Evolutionary conservation across 2,113 vertebrate species (phyloP).

Genomic region (Edolisoma coerulescens): DNA sequence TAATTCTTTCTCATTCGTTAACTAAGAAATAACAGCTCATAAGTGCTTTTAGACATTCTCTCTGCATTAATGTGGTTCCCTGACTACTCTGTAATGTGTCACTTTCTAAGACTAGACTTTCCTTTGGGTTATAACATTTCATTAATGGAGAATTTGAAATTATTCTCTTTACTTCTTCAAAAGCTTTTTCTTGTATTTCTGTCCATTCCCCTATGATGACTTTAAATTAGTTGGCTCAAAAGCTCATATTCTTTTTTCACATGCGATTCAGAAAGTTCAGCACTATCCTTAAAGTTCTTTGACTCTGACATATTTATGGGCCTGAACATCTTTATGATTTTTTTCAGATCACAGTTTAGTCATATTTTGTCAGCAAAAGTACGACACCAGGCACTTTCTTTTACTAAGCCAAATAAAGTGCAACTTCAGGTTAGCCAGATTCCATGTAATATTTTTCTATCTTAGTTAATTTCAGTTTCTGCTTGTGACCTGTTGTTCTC

Average conservation of each 20-base stretch:
- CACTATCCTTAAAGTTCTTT: neutral
- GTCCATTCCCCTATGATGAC: neutral
- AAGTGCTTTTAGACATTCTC: neutral
- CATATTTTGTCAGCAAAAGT: neutral
- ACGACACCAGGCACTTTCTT: neutral
- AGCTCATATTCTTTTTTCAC: neutral
- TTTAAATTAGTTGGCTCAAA: neutral
- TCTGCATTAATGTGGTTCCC: neutral
- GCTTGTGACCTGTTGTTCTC: neutral
- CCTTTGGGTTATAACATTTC: neutral
- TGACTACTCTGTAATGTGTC: neutral
- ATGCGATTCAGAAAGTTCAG: neutral
- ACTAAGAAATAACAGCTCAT: neutral
- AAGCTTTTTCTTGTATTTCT: slow-evolving; percentile 41
- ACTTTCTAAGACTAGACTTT: neutral
- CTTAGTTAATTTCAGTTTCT: neutral
- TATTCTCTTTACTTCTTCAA: neutral
- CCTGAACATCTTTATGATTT: neutral
- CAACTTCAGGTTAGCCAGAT: neutral
- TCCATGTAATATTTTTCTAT: neutral
- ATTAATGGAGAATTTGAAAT: slow-evolving; percentile 3
- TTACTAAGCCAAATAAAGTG: neutral
- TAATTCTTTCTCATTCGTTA: neutral
- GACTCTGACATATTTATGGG: neutral
- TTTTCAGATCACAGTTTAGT: neutral